Evolutionary conservation across 1,140 invertebrate genomes (phyloP), one percentile per base, ranked within the genome.

Genomic region (Araneus ventricosus): DNA sequence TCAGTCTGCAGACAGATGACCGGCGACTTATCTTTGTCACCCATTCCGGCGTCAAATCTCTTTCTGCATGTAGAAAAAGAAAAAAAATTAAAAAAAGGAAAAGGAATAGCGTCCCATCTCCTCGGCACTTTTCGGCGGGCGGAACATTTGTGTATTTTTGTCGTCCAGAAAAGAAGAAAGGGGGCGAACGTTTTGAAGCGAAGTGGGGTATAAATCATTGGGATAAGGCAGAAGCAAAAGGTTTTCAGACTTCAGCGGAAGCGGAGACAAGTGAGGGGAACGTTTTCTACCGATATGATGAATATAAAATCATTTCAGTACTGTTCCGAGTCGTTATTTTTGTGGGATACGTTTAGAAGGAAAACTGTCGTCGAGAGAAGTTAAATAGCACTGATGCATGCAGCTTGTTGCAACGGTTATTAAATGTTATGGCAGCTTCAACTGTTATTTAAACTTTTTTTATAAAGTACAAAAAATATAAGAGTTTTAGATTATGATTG

Each of bases 1-100:
- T 93, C 91, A 93, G 91, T 79, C 85, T 41, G 17, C 91, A 93
- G 91, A 93, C 91, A 93, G 91, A 93, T 93, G 91, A 93, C 91
- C 91, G 39, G 85, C 91, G 91, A 93, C 91, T 93, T 93, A 93
- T 93, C 91, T 93, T 93, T 93, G 91, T 93, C 91, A 93, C 84
- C 91, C 91, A 61, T 80, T 79, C 24, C 57, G 52, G 91, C 91
- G 91, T 93, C 91, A 93, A 93, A 93, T 80, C 84, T 93, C 91
- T 80, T 87, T 75, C 45, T 79, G 27, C 45, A 57, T 84, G 41
- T 1, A 14, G 59, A 52, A 52, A 75, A 52, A 34, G 45, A 82
- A 80, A 59, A 59, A 52, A 82, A 82, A 90, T 3, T 5, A 37
- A 75, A 20, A 4, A 14, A 63, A 22, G 37, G 6, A 75, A 34